Evolutionary conservation across 1,140 invertebrate genomes (phyloP).

Genomic region (Pseudoatta argentina): DNA sequence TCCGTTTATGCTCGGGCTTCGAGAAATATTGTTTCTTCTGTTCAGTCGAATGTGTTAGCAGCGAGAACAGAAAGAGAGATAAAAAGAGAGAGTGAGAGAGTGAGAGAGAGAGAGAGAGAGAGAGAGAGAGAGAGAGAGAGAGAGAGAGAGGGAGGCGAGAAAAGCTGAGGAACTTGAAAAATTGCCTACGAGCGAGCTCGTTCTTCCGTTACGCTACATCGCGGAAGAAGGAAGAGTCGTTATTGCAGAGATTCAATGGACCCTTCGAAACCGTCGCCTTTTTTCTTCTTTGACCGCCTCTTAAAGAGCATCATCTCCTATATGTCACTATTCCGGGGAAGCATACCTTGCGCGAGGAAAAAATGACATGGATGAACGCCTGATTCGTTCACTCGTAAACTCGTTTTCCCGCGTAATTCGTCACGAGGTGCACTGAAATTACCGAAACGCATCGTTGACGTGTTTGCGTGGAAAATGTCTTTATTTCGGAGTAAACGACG

Average conservation of each 20-base stretch:
- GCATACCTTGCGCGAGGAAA: neutral
- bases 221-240: constrained; percentile 44
- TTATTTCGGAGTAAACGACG: constrained; percentile 7
- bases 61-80: neutral
- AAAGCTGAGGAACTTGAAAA: constrained; percentile 52
- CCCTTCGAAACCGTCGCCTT: constrained; percentile 10
- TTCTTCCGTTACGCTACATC: constrained; percentile 30
- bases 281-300: neutral
- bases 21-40: constrained; percentile 66
- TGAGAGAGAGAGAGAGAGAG: too few relatives aligned
- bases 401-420: constrained; percentile 45
- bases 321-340: neutral
- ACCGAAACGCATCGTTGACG: constrained; percentile 18
- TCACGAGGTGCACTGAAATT: constrained; percentile 46
- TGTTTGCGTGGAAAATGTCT: neutral
- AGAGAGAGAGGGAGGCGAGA: neutral
- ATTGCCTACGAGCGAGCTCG: constrained; percentile 28
- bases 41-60: constrained; percentile 26
- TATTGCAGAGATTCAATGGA: constrained; percentile 25
- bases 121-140: neutral
- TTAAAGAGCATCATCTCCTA: neutral
- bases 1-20: constrained; percentile 38
- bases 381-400: constrained; percentile 59
- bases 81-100: neutral
- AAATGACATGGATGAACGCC: constrained; percentile 44